A percentile compares a stretch with the other conserved stretches of the same genome.
These are phyloP conservation scores for Geophilus truncorum DNA, from an alignment of 2,888 invertebrate genomes.

Conservation along the genomic window DNA sequence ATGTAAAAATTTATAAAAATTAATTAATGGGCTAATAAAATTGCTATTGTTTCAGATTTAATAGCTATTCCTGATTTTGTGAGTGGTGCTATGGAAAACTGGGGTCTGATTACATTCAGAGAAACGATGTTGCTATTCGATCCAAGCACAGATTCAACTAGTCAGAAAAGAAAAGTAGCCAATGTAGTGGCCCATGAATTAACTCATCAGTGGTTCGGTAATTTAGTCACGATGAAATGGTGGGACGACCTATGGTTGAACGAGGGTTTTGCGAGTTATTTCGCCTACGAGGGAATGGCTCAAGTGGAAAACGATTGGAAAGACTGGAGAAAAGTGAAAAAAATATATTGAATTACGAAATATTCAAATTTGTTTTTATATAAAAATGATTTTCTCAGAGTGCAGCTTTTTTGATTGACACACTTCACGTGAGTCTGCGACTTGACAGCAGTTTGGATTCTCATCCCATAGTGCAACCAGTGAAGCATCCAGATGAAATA, in stretches of 20 bases:
- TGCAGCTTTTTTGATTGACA: background rate
- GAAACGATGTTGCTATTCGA: background rate
- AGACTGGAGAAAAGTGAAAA: background rate
- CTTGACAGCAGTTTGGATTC: conserved; percentile 75
- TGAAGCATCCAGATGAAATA: conserved; percentile 80
- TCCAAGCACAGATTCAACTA: background rate
- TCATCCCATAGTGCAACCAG: conserved; percentile 82
- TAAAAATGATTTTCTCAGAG: background rate
- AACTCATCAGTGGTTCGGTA: background rate
- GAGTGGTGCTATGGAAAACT: background rate
- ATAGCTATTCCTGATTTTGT: background rate
- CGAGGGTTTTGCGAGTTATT: background rate
- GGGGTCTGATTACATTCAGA: background rate
- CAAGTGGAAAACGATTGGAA: background rate
- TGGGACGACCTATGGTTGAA: background rate
- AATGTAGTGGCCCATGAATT: background rate
- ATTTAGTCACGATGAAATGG: background rate
- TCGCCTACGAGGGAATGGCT: no score
- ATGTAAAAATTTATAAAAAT: no score
- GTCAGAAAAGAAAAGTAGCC: background rate
- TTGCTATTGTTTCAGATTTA: no score
- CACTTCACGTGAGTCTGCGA: conserved; percentile 60
- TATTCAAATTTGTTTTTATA: conserved; percentile 41
- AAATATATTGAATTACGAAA: conserved; percentile 59
- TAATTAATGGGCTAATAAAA: no score